phyloP scores from a whole-genome alignment of 2,113 vertebrate genomes.

The Bujurquina vittata region DNA sequence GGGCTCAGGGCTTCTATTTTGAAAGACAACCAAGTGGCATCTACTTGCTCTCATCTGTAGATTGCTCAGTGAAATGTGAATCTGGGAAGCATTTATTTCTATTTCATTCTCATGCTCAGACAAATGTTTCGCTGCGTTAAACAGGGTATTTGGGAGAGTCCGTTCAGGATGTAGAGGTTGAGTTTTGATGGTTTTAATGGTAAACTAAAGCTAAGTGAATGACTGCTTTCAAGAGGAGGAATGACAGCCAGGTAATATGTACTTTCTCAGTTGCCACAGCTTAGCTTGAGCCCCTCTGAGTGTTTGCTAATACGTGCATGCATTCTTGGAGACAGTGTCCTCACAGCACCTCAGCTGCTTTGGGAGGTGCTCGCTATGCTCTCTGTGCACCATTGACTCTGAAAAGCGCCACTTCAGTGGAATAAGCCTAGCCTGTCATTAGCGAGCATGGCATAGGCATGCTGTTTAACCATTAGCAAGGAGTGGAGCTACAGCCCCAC shows the following conservation, averaged over 20 bases:
- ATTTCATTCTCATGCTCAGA: constrained; percentile 1
- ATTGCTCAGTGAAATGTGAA: constrained; percentile 21
- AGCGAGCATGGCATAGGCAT: constrained; percentile 72
- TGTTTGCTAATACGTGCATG: constrained; percentile 47
- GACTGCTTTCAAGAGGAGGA: constrained; percentile 15
- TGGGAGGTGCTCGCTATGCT: constrained; percentile 52
- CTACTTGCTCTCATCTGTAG: constrained; percentile 31
- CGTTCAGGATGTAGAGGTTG: constrained; percentile 1
- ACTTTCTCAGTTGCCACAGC: constrained; percentile 11
- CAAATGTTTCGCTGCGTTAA: not conserved
- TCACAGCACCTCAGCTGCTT: constrained; percentile 61
- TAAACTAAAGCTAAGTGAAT: not conserved
- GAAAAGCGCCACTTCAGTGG: constrained; percentile 70
- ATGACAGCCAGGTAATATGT: not conserved
- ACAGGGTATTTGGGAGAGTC: constrained; percentile 9
- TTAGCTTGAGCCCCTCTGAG: constrained; percentile 16
- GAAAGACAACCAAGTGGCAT: constrained; percentile 43
- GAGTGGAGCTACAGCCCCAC: constrained; percentile 44
- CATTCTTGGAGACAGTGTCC: constrained; percentile 61
- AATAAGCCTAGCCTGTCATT: constrained; percentile 76
- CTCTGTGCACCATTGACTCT: constrained; percentile 59
- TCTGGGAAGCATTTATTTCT: constrained; percentile 13
- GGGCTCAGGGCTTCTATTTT: constrained; percentile 22
- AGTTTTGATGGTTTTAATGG: not conserved
- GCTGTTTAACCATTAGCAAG: constrained; percentile 72